Conservation (phyloP, 2,888 invertebrate species). For the Drosophila paramelanica region DNA sequence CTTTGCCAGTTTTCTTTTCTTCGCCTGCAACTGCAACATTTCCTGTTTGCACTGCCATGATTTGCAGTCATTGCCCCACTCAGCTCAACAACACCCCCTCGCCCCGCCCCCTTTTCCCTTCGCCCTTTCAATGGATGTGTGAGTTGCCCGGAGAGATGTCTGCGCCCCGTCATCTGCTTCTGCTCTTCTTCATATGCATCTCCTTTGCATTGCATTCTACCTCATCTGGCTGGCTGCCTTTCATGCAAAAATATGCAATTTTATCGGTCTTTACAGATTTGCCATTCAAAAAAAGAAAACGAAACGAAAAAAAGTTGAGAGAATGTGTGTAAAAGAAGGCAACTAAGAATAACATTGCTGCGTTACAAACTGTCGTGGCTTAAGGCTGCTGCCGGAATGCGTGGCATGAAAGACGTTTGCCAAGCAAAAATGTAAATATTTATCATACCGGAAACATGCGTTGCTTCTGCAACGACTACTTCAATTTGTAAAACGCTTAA, state of each 20-base stretch:
- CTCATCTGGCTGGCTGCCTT: conserved; percentile 31
- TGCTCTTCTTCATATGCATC: conserved; percentile 3
- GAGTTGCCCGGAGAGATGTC: conserved; percentile 54
- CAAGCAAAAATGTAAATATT: conserved; percentile 80
- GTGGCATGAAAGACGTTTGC: conserved; percentile 70
- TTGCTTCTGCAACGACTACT: conserved; percentile 45
- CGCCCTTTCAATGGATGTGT: conserved; percentile 43
- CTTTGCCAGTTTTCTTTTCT: conserved; percentile 32
- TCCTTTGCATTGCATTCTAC: conserved; percentile 14
- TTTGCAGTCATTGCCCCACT: conserved; percentile 65
- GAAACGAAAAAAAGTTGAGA: conserved; percentile 2
- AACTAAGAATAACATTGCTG: conserved; percentile 34
- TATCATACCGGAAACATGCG: conserved; percentile 70
- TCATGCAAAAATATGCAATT: conserved; percentile 79
- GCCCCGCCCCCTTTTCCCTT: not conserved
- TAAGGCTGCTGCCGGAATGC: conserved; percentile 24
- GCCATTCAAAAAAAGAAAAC: conserved; percentile 25
- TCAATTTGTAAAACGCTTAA: conserved; percentile 54
- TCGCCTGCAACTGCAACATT: conserved; percentile 60
- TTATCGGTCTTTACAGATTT: conserved; percentile 82
- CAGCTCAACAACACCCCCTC: not conserved
- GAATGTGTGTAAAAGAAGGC: not conserved
- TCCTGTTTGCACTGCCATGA: conserved; percentile 78
- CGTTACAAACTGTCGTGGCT: conserved; percentile 34
- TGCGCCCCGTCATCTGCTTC: conserved; percentile 8